Base-by-base conservation (phyloP, 2,113 vertebrate genomes). In the Ornithorhynchus anatinus region DNA sequence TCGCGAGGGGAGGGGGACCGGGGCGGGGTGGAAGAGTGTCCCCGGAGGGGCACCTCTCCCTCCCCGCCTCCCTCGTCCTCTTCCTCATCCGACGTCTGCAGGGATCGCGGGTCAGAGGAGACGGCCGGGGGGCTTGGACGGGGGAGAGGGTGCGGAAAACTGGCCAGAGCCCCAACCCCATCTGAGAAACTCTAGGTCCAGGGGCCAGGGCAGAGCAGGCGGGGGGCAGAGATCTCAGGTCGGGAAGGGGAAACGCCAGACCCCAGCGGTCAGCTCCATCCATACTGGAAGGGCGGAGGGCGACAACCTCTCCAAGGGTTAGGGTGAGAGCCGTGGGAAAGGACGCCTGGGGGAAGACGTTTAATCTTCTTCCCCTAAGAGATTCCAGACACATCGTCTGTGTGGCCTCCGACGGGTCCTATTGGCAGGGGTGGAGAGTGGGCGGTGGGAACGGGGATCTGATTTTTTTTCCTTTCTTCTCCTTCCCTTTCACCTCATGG, bases 391-490 rank as follows among this genome's bases (percentile, higher is more conserved):
- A n/a, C n/a, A n/a, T n/a, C n/a, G n/a, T n/a, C n/a, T n/a, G n/a
- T n/a, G n/a, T n/a, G n/a, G n/a, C n/a, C n/a, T n/a, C n/a, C n/a
- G n/a, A n/a, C n/a, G n/a, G n/a, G n/a, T n/a, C n/a, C n/a, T n/a
- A n/a, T n/a, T n/a, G n/a, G n/a, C n/a, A n/a, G n/a, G n/a, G n/a
- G n/a, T n/a, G n/a, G n/a, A n/a, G n/a, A n/a, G n/a, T n/a, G n/a
- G n/a, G n/a, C n/a, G n/a, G n/a, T n/a, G n/a, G n/a, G n/a, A n/a
- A n/a, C n/a, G n/a, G n/a, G n/a, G n/a, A n/a, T n/a, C n/a, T 63
- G 80, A 80, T 84, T 86, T 78, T 52, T 32, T 82, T 79, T 64
- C 81, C 72, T 88, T 86, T 75, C 72, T 40, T 62, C 75, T 84
- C 66, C 16, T 77, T 48, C 51, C 84, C 81, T 87, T 84, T 69